phyloP scores from a whole-genome alignment of 1,140 invertebrate species.

The Drosophila suzukii region DNA sequence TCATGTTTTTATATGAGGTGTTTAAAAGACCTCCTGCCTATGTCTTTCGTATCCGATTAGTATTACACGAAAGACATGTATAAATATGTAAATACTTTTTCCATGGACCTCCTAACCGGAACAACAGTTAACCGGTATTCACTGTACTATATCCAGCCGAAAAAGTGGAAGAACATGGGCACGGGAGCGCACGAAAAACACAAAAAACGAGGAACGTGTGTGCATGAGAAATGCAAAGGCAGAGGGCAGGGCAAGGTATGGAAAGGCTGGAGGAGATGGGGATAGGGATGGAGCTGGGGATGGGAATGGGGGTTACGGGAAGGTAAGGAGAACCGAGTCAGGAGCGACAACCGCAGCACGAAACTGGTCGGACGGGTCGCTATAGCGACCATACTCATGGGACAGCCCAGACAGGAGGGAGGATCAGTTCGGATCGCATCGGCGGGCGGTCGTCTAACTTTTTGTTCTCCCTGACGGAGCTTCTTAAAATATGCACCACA shows the following conservation, averaged over 20 bases:
- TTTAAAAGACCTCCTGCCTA: background rate
- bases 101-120: background rate
- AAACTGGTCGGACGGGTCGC: conserved; percentile 76
- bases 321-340: conserved; percentile 33
- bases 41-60: background rate
- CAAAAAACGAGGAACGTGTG: conserved; percentile 52
- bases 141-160: conserved; percentile 54
- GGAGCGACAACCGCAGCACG: conserved; percentile 54
- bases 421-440: conserved; percentile 20
- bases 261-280: conserved; percentile 12
- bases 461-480: conserved; percentile 17
- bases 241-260: conserved; percentile 25
- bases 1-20: background rate
- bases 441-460: conserved; percentile 34
- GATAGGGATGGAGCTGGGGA: background rate
- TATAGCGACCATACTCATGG: conserved; percentile 22
- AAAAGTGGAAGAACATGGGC: conserved; percentile 68
- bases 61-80: background rate
- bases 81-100: background rate
- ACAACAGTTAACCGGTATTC: conserved; percentile 10
- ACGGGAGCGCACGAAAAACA: conserved; percentile 45
- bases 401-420: conserved; percentile 53
- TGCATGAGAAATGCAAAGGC: conserved; percentile 72
- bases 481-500: conserved; percentile 54
- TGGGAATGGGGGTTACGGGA: background rate